Evolutionary conservation across 1,140 invertebrate species (phyloP).

Genomic region (Caenorhabditis inopinata): DNA sequence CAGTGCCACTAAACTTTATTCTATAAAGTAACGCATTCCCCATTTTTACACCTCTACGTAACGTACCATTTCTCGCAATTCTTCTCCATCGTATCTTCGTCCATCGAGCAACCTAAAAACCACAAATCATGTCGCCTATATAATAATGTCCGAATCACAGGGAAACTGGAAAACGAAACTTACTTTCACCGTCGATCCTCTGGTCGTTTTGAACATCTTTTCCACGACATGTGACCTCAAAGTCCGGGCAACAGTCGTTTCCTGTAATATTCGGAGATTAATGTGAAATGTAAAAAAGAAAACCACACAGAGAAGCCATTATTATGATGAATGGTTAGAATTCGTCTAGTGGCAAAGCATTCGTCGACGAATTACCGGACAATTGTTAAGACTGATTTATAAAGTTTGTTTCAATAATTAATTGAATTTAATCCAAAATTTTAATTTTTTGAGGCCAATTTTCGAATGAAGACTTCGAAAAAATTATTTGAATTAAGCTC

Average conservation of each 20-base stretch:
- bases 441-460: no score
- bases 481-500: no score
- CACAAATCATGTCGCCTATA: constrained; percentile 45
- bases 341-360: no score
- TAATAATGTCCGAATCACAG: constrained; percentile 5
- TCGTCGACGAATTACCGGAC: no score
- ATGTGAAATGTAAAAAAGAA: not conserved
- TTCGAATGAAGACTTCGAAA: no score
- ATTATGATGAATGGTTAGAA: no score
- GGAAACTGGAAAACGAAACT: not conserved
- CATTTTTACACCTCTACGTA: not conserved
- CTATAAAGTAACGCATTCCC: no score
- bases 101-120: constrained; percentile 40
- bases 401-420: no score
- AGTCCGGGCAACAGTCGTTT: constrained; percentile 62
- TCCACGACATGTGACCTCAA: constrained; percentile 49
- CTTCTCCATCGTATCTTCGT: constrained; percentile 48
- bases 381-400: no score
- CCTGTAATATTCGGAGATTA: constrained; percentile 24
- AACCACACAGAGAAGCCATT: no score
- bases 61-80: constrained; percentile 57
- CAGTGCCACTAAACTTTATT: no score
- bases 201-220: constrained; percentile 11
- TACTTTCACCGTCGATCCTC: not conserved
- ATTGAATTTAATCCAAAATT: no score